A percentile compares a stretch with the other conserved stretches of the same genome.
phyloP scores from a whole-genome alignment of 2,797 vertebrate genomes.

The Holocentrus rufus region DNA sequence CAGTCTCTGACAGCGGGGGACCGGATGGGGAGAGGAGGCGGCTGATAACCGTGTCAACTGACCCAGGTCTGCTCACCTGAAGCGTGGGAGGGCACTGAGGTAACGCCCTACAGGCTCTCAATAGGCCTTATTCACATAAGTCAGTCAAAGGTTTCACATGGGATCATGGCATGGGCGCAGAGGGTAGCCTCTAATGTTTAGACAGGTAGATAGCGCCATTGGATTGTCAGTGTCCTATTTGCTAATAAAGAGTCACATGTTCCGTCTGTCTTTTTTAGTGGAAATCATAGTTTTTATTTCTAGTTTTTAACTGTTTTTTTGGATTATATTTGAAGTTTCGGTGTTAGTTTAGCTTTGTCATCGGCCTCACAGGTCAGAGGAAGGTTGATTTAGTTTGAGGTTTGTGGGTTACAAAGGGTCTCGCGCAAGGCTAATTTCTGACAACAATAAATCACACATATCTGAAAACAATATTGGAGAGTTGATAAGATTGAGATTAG shows the following conservation, averaged over 20 bases:
- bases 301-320: not conserved
- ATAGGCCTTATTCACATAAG: constrained; percentile 78
- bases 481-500: constrained; percentile 79
- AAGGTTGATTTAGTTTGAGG: constrained; percentile 16
- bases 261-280: not conserved
- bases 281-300: not conserved
- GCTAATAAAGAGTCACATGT: not conserved
- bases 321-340: not conserved
- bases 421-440: constrained; percentile 47
- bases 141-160: constrained; percentile 80
- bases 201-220: constrained; percentile 70
- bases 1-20: constrained; percentile 63
- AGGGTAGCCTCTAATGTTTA: constrained; percentile 64
- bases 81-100: constrained; percentile 75
- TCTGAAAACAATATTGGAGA: constrained; percentile 65
- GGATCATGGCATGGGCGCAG: constrained; percentile 60
- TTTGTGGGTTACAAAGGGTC: constrained; percentile 43
- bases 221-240: constrained; percentile 46
- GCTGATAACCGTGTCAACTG: constrained; percentile 70
- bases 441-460: constrained; percentile 75
- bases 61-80: constrained; percentile 70
- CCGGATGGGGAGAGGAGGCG: constrained; percentile 63
- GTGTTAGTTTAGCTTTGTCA: not conserved
- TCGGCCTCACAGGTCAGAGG: not conserved
- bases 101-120: constrained; percentile 75